A percentile compares a stretch with the other conserved stretches of the same genome.
These are phyloP conservation scores for Chelonus insularis DNA, from an alignment of 1,140 invertebrate genomes.

Conservation along the genomic window DNA sequence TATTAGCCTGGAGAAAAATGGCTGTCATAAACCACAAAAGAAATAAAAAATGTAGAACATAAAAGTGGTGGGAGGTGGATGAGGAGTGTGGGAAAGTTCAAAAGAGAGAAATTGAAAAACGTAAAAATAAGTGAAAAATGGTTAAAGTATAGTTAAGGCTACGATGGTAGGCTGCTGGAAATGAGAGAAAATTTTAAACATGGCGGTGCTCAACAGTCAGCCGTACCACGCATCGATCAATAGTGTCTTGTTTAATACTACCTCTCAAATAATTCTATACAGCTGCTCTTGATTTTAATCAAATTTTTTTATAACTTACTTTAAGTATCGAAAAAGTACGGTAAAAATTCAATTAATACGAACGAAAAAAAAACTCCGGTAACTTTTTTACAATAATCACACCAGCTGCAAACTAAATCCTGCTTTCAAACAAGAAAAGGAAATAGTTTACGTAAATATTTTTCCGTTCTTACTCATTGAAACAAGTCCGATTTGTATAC, in stretches of 20 bases:
- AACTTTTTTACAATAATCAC: no score
- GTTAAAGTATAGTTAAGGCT: background rate
- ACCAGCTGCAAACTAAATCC: background rate
- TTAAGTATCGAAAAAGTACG: background rate
- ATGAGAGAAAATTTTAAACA: constrained; percentile 57
- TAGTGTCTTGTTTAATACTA: constrained; percentile 60
- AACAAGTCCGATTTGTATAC: no score
- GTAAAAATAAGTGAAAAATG: background rate
- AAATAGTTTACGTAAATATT: no score
- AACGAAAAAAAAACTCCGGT: no score
- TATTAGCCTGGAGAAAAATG: no score
- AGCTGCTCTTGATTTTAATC: constrained; percentile 38
- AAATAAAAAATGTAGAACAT: no score
- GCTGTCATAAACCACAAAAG: no score
- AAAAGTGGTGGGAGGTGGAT: no score
- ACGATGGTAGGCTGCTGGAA: constrained; percentile 8
- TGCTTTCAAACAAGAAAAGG: no score
- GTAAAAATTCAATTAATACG: constrained; percentile 10
- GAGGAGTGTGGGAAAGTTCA: no score
- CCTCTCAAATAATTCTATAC: constrained; percentile 52
- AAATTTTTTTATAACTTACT: constrained; percentile 9
- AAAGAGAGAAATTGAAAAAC: no score
- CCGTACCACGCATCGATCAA: constrained; percentile 55
- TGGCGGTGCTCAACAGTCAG: constrained; percentile 52
- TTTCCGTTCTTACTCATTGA: no score